These are phyloP conservation scores for Julus scandinavius DNA, from an alignment of 2,888 invertebrate genomes.

Conservation along the genomic window DNA sequence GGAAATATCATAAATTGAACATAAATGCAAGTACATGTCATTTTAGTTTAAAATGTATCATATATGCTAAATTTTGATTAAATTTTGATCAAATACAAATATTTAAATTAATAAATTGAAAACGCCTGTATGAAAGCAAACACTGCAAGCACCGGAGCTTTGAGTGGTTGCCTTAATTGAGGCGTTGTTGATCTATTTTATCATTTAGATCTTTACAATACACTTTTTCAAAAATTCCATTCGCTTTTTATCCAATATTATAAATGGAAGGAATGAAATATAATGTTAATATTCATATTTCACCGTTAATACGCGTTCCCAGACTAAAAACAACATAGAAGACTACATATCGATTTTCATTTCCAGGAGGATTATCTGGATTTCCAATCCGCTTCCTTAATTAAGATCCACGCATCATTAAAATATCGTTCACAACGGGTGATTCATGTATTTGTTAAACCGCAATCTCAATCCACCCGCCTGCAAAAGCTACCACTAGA, in stretches of 20 bases:
- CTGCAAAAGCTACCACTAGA: not conserved
- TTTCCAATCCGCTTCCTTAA: constrained; percentile 29
- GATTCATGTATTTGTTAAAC: constrained; percentile 42
- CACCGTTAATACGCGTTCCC: not conserved
- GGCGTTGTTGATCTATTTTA: not conserved
- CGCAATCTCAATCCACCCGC: not conserved
- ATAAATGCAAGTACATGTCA: too few species aligned
- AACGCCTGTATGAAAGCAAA: not conserved
- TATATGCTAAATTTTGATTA: too few species aligned
- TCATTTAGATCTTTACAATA: not conserved
- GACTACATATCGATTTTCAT: not conserved
- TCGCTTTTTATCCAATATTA: not conserved
- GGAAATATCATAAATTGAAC: too few species aligned
- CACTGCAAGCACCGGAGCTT: not conserved
- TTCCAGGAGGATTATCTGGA: constrained; percentile 26
- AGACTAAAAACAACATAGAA: not conserved
- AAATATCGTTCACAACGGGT: constrained; percentile 8
- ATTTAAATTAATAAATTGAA: not conserved
- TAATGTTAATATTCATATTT: not conserved
- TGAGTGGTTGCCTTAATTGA: not conserved
- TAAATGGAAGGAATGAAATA: not conserved
- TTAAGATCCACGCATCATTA: constrained; percentile 34
- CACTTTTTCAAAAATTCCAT: not conserved
- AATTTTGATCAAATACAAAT: too few species aligned
- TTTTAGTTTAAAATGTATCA: too few species aligned